These are phyloP conservation scores for Hirudinaria manillensis DNA, from an alignment of 2,888 invertebrate species.

Conservation along the genomic window DNA sequence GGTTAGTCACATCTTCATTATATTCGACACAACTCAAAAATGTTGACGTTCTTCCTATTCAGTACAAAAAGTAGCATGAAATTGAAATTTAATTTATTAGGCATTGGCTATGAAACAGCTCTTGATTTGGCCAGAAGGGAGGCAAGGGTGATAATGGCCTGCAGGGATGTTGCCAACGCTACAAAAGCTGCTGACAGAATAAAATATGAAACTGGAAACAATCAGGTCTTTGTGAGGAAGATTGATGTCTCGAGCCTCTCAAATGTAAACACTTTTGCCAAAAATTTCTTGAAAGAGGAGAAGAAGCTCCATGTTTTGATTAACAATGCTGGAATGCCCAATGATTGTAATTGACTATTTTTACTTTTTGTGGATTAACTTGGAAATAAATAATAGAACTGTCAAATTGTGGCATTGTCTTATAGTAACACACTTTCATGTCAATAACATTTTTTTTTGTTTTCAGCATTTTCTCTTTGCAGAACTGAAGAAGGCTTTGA, in stretches of 20 bases:
- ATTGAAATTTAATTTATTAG: conserved; percentile 30
- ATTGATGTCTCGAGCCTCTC: conserved; percentile 38
- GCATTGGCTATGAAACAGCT: conserved; percentile 45
- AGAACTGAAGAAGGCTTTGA: conserved; percentile 68
- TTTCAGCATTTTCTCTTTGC: background rate
- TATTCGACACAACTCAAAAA: background rate
- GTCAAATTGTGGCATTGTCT: background rate
- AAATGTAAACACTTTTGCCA: conserved; percentile 37
- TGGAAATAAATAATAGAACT: background rate
- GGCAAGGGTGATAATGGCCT: conserved; percentile 43
- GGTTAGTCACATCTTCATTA: conserved; percentile 32
- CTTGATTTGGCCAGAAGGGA: conserved; percentile 42
- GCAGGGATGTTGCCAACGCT: conserved; percentile 40
- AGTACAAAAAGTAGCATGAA: background rate
- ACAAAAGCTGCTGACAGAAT: conserved; percentile 37
- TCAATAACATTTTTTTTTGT: background rate
- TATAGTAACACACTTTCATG: background rate
- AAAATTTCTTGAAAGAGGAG: conserved; percentile 37
- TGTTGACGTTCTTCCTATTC: background rate
- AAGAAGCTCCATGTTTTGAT: conserved; percentile 41
- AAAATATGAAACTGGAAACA: conserved; percentile 35
- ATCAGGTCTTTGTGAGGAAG: conserved; percentile 32
- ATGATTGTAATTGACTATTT: conserved; percentile 9
- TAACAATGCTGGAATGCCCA: conserved; percentile 41
- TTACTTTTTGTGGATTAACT: background rate